phyloP scores from a whole-genome alignment of 2,888 invertebrate genomes.

The Rhagonycha fulva region DNA sequence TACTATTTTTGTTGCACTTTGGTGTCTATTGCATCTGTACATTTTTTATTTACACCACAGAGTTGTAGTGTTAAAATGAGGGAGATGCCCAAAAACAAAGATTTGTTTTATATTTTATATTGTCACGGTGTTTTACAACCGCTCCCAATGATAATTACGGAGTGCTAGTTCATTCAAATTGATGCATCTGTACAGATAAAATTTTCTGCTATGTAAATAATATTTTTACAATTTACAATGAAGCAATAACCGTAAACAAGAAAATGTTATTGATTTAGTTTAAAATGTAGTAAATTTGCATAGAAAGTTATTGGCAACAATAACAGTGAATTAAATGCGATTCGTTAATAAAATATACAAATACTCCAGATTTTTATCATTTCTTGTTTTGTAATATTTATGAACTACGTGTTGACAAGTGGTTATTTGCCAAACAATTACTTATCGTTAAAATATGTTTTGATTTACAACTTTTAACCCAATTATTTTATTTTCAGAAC shows the following conservation, averaged over 20 bases:
- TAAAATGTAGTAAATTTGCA: background rate
- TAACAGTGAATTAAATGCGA: background rate
- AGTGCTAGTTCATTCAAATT: no score
- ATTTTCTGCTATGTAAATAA: no score
- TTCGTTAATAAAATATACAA: background rate
- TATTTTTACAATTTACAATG: no score
- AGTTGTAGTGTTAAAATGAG: no score
- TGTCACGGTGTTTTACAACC: no score
- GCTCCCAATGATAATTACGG: no score
- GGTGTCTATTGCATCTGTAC: no score
- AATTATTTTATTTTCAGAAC: conserved; percentile 40
- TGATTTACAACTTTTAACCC: background rate
- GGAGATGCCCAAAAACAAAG: no score
- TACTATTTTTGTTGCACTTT: no score
- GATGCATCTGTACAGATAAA: no score
- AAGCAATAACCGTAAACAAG: background rate
- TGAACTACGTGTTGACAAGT: background rate
- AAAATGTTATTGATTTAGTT: background rate
- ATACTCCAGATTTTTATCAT: background rate
- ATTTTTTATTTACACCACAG: no score
- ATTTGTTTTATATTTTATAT: no score
- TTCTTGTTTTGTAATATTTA: background rate
- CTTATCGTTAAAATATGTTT: background rate
- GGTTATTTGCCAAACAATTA: background rate
- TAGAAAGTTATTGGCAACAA: background rate